Evolutionary conservation across 2,113 vertebrate species (phyloP), one percentile per base, ranked within the genome.

Genomic region (Sisor rabdophorus): DNA sequence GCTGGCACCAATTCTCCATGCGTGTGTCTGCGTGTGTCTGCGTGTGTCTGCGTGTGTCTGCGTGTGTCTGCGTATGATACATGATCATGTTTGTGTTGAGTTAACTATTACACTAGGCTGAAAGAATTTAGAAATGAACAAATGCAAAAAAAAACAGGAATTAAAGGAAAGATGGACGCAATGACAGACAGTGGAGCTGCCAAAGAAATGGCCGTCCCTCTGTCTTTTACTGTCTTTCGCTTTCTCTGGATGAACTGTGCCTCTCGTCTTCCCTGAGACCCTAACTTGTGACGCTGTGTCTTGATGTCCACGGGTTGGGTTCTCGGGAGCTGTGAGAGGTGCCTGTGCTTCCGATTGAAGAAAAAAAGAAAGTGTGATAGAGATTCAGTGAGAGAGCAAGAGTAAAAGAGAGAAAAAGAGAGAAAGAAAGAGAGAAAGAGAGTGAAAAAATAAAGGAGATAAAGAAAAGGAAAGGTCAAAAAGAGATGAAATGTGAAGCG

Each of bases 251-350:
- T 10, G 7, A 81, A 85, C 79, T 91, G 97, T 95, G 92, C 95
- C 93, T 93, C 95, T 95, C 97, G 95, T 95, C 94, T 93, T 99
- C 97, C 97, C 97, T 99, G 96, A 99, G 97, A 98, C 97, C 97
- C 97, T 99, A 99, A 99, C 97, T 99, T 98, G 97, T 99, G 97
- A 98, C 93, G 95, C 96, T 97, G 94, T 92, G 93, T 92, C 94
- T 94, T 93, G 89, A 94, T 94, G 95, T 98, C 95, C 96, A 99
- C 97, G 95, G 95, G 97, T 99, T 99, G 96, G 97, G 96, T 93
- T 98, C 97, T 98, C 92, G 96, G 97, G 96, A 98, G 96, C 97
- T 97, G 96, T 87, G 96, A 97, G 96, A 91, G 91, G 95, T 92
- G 92, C 95, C 67, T 80, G 54, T 54, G 54, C 61, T 22, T 70